Evolutionary conservation across 1,140 invertebrate genomes (phyloP).

Genomic region (Trachymyrmex septentrionalis): DNA sequence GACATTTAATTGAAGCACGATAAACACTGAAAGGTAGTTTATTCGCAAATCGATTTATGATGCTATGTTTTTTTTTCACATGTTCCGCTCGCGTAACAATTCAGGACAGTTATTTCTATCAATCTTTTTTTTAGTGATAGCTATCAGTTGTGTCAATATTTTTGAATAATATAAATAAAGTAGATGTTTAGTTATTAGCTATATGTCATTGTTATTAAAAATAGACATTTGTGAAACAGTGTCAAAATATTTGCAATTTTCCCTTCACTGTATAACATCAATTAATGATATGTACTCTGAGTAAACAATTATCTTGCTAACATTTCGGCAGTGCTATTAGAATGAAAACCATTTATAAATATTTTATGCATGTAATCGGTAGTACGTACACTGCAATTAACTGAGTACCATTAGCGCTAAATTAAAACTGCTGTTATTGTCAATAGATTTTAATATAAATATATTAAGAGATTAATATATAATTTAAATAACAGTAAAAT

Average conservation of each 20-base stretch:
- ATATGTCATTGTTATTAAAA: not conserved
- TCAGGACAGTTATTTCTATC: not conserved
- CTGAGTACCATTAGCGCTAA: not conserved
- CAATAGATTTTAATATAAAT: not conserved
- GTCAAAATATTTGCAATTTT: slow-evolving; percentile 24
- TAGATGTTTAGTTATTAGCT: not conserved
- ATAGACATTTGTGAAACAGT: not conserved
- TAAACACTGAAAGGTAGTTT: not conserved
- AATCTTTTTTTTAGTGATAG: not conserved
- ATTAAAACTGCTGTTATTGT: not conserved
- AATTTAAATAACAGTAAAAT: slow-evolving; percentile 19
- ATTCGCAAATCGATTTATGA: slow-evolving; percentile 29
- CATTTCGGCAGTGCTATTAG: not conserved
- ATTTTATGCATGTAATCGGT: not conserved
- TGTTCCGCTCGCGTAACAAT: not conserved
- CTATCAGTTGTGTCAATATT: not conserved
- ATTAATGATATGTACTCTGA: slow-evolving; percentile 17
- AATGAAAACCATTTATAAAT: slow-evolving; percentile 34
- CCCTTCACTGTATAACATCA: not conserved
- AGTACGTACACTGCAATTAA: slow-evolving; percentile 11
- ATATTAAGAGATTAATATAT: not conserved
- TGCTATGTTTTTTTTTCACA: not conserved
- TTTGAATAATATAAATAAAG: not conserved
- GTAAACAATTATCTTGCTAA: slow-evolving; percentile 34
- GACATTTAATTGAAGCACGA: slow-evolving; percentile 27